Base-by-base conservation (phyloP, 2,888 invertebrate genomes). In the Pyrrhia umbra region DNA sequence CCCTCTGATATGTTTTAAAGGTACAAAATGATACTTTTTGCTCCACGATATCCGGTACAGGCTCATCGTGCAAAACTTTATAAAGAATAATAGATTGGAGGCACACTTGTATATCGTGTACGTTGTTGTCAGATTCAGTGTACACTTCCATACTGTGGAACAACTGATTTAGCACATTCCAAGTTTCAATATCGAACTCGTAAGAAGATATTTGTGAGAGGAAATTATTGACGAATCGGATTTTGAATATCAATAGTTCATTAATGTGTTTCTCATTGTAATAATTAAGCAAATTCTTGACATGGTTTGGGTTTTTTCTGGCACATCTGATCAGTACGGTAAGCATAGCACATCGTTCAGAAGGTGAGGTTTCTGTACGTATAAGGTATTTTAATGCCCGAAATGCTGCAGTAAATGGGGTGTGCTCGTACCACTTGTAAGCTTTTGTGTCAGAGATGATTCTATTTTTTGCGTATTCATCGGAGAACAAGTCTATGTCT, bases 71-170 rank as follows among this genome's bases (percentile, higher is more conserved):
- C 16, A 89, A 61, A 15, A 88, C 59, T 67, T 89, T 88, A 52
- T 90, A 88, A 4, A 89, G 43, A 30, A 93, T 83, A 13, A 92
- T 88, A 8, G 86, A 72, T 67, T 84, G 81, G 3, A 91, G 64
- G 68, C 88, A 91, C 9, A 69, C 68, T 75, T 89, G 88, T 8
- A 89, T 85, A 64, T 85, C 82, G 46, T 89, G 87, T n/a, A n/a
- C n/a, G n/a, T n/a, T n/a, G n/a, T n/a, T n/a, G n/a, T 85, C 83
- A 1, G 86, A 86, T 67, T 91, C 87, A 15, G 77, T 84, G 47
- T 90, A 93, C 8, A 93, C 89, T 75, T 91, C 92, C 84, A 92
- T 83, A 63, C 91, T 92, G 45, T 84, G 81, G 56, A 91, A 93
- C 23, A 94, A 68, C 73, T 88, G 85, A 62, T 92, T 87, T 30